Conservation (phyloP, 2,113 vertebrate genomes). For the Nestor notabilis region DNA sequence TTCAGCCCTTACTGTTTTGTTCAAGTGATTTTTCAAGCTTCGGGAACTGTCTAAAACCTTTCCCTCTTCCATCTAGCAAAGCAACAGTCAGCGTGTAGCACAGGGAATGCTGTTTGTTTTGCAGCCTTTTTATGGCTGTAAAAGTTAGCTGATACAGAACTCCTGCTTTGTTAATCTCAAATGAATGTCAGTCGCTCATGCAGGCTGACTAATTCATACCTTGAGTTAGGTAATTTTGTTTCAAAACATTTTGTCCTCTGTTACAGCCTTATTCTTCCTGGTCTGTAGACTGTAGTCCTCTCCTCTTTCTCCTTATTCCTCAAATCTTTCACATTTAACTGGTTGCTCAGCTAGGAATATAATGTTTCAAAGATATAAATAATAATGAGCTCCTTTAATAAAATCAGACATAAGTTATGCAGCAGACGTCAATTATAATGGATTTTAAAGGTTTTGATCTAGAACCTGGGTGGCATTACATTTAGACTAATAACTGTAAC, state of each 20-base stretch:
- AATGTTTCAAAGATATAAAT: conserved; percentile 76
- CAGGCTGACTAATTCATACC: not conserved
- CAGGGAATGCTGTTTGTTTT: not conserved
- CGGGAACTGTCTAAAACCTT: not conserved
- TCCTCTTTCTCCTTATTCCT: not conserved
- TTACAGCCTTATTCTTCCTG: not conserved
- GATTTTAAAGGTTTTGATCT: conserved; percentile 85
- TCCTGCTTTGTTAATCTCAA: conserved; percentile 13
- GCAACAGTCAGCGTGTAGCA: not conserved
- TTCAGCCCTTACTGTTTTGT: not conserved
- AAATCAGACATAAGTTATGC: conserved; percentile 79
- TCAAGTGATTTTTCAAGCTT: not conserved
- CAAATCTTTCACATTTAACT: conserved; percentile 57
- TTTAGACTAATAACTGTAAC: conserved; percentile 84
- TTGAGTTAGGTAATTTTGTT: conserved; percentile 16
- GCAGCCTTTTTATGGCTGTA: not conserved
- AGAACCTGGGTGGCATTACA: conserved; percentile 79
- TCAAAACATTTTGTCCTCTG: conserved; percentile 19
- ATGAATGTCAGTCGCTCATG: not conserved
- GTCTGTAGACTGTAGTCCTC: not conserved
- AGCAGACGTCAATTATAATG: conserved; percentile 76
- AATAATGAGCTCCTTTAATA: conserved; percentile 81
- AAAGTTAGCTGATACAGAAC: not conserved
- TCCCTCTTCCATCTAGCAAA: not conserved
- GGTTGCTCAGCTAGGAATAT: conserved; percentile 53